Evolutionary conservation across 2,113 vertebrate genomes (phyloP), one percentile per base, ranked within the genome.

Genomic region (Andinoacara biseriatus): DNA sequence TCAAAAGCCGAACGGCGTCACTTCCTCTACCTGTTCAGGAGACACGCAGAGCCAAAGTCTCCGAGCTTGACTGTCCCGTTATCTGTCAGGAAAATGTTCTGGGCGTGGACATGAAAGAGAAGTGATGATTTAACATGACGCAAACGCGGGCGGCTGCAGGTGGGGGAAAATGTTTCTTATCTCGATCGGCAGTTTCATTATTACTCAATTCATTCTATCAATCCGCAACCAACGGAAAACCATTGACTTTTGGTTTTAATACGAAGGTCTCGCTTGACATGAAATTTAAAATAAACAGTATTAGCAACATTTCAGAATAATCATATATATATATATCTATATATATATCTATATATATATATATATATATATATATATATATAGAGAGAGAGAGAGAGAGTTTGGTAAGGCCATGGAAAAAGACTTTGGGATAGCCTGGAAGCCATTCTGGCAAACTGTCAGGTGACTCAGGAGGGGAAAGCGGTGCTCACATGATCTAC

Each of bases 11-110:
- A 33, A 72, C 26, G 7, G 26, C 4, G 20, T 33, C 67, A 31
- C 18, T 35, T 81, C 35, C 10, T 89, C n/a, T 96, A 97, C 98
- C 95, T 97, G 87, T 96, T 97, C 78, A 99, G 95, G 93, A 97
- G 87, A 78, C 93, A 96, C 0, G 97, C 97, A 14, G 97, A 98
- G 86, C 97, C 98, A 95, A 99, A 99, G 90, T 99, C 97, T 81
- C 98, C 98, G 57, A 99, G 79, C 93, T 98, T 99, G 76, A 98
- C 82, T 84, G 94, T 95, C 87, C 96, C 96, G 35, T 87, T 92
- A 85, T 96, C 95, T 56, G 97, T 97, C 84, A 99, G 96, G 93
- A 99, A 98, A 90, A 98, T 89, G 58, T 98, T 99, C 98, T 99
- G 94, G 26, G 81, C 5, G 5, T 61, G 69, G 76, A 89, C 88